Evolutionary conservation across 2,888 invertebrate species (phyloP).

Genomic region (Acleris literana): DNA sequence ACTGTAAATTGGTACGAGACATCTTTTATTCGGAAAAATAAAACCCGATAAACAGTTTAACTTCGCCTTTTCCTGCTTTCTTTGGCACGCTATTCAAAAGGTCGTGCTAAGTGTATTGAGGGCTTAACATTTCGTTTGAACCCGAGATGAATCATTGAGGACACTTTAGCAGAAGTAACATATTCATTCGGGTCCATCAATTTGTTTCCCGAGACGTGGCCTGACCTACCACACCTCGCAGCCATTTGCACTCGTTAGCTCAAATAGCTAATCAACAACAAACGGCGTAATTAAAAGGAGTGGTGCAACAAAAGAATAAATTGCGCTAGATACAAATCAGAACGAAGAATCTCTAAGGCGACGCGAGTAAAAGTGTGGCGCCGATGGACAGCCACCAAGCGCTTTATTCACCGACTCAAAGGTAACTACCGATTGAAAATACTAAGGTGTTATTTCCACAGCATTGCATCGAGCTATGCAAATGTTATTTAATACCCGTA

Average conservation of each 20-base stretch:
- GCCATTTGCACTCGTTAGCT: constrained; percentile 22
- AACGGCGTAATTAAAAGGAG: constrained; percentile 38
- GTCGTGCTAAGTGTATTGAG: constrained; percentile 4
- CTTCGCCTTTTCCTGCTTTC: constrained; percentile 23
- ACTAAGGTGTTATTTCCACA: constrained; percentile 48
- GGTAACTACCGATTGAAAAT: constrained; percentile 63
- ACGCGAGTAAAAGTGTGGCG: constrained; percentile 76
- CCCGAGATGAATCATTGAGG: constrained; percentile 14
- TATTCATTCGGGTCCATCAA: constrained; percentile 11
- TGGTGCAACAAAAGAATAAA: constrained; percentile 38
- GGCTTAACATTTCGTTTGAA: constrained; percentile 11
- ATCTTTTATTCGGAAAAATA: neutral
- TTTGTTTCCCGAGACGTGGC: constrained; percentile 17
- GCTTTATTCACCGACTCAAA: constrained; percentile 61
- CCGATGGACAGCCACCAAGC: constrained; percentile 62
- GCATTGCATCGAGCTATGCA: constrained; percentile 63
- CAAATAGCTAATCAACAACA: constrained; percentile 31
- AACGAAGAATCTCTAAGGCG: constrained; percentile 59
- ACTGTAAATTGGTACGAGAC: constrained; percentile 15
- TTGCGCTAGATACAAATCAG: constrained; percentile 66
- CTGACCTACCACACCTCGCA: constrained; percentile 6
- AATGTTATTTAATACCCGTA: constrained; percentile 63
- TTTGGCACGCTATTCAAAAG: constrained; percentile 14
- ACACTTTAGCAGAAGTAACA: constrained; percentile 1
- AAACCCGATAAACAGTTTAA: neutral